Percentiles rank a stretch among this genome's conserved stretches.
phyloP scores from a whole-genome alignment of 2,113 vertebrate species.

The Prolemur simus region DNA sequence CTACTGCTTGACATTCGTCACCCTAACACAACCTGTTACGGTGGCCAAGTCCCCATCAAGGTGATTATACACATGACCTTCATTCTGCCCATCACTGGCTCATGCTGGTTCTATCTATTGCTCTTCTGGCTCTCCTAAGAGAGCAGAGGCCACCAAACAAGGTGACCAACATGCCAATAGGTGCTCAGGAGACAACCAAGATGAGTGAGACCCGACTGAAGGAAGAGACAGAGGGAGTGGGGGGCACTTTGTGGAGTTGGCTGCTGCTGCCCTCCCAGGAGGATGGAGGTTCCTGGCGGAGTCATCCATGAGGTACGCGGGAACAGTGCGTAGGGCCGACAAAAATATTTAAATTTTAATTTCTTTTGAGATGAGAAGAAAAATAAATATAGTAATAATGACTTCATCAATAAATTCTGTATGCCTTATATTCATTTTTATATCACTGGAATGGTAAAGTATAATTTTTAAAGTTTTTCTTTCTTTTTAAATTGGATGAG shows the following conservation, averaged over 20 bases:
- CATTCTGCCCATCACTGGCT: not conserved
- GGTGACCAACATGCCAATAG: not conserved
- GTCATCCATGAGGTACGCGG: not conserved
- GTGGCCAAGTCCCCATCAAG: not conserved
- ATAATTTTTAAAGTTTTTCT: not conserved
- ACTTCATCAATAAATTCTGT: not conserved
- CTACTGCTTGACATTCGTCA: not conserved
- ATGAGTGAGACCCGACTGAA: not conserved
- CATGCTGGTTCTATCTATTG: too few species aligned
- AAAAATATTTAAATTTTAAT: not conserved
- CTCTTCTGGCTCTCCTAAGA: not conserved
- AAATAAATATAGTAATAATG: not conserved
- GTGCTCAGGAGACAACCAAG: not conserved
- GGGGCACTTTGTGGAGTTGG: not conserved
- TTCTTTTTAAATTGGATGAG: not conserved
- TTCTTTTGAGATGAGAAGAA: not conserved
- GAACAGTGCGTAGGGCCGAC: not conserved
- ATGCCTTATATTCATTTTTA: not conserved
- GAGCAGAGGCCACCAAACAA: not conserved
- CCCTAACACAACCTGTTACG: not conserved
- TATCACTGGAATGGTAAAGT: not conserved
- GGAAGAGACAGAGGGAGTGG: not conserved
- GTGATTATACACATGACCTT: not conserved
- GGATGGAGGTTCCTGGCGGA: not conserved
- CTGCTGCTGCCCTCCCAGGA: not conserved